Conservation (phyloP, 2,797 vertebrate species). For the Alca torda region DNA sequence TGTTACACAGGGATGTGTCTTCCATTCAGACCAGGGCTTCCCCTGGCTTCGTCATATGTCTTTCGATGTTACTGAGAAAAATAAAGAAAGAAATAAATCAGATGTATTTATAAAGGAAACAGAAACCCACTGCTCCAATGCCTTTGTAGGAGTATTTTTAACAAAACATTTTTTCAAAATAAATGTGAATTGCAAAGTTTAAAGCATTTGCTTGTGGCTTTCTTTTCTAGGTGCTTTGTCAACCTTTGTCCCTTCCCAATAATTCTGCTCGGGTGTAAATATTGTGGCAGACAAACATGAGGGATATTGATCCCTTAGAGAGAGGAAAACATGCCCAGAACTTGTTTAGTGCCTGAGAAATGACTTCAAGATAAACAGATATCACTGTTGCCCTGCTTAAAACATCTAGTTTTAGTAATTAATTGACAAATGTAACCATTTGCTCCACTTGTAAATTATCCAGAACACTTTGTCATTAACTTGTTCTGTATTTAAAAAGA, state of each 20-base stretch:
- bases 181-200: constrained; percentile 82
- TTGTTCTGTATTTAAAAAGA: background rate
- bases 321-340: background rate
- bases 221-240: background rate
- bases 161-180: constrained; percentile 77
- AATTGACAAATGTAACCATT: background rate
- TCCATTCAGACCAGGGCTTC: constrained; percentile 61
- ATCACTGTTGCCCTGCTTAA: background rate
- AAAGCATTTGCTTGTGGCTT: constrained; percentile 41
- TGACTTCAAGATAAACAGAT: background rate
- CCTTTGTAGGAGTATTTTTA: constrained; percentile 84
- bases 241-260: background rate
- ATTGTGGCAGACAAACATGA: background rate
- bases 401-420: background rate
- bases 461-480: background rate
- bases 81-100: constrained; percentile 64
- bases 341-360: background rate
- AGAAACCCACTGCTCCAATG: constrained; percentile 74
- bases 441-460: background rate
- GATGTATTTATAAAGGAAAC: constrained; percentile 72
- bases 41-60: constrained; percentile 46
- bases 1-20: constrained; percentile 63
- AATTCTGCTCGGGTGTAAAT: background rate
- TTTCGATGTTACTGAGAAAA: constrained; percentile 64
- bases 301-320: background rate